Evolutionary conservation across 2,888 invertebrate genomes (phyloP).

Genomic region (Ischnus inquisitorius): DNA sequence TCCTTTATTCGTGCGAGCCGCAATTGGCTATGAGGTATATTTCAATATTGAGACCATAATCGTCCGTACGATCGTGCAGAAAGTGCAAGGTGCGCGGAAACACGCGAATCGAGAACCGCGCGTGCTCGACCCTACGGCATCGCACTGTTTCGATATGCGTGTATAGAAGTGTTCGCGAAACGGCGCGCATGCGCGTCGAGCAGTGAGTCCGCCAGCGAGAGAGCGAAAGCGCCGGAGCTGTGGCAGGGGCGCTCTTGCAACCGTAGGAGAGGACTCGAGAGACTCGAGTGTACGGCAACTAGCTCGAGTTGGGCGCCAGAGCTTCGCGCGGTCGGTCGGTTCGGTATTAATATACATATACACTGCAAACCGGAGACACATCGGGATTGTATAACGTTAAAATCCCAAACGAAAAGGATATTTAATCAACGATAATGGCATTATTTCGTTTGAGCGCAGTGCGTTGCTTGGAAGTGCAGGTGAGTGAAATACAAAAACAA

Average conservation of each 20-base stretch:
- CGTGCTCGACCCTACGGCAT: conserved; percentile 56
- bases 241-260: conserved; percentile 59
- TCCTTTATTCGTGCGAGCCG: not conserved
- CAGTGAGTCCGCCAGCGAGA: not conserved
- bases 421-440: conserved; percentile 77
- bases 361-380: conserved; percentile 50
- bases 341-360: conserved; percentile 67
- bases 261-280: conserved; percentile 63
- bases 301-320: conserved; percentile 82
- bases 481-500: conserved; percentile 69
- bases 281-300: conserved; percentile 58
- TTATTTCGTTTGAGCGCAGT: conserved; percentile 82
- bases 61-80: not conserved
- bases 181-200: conserved; percentile 28
- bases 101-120: conserved; percentile 38
- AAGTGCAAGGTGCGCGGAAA: conserved; percentile 24
- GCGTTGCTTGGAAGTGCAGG: conserved; percentile 83
- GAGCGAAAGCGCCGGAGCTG: conserved; percentile 53
- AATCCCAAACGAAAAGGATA: conserved; percentile 51
- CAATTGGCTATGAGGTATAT: not conserved
- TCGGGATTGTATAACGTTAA: conserved; percentile 64
- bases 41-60: not conserved
- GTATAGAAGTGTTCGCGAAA: not conserved
- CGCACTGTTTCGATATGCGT: not conserved
- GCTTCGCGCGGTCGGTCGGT: conserved; percentile 81